Percentiles rank a stretch among this genome's conserved stretches.
phyloP scores from a whole-genome alignment of 1,140 invertebrate species.

The Camponotus pennsylvanicus region DNA sequence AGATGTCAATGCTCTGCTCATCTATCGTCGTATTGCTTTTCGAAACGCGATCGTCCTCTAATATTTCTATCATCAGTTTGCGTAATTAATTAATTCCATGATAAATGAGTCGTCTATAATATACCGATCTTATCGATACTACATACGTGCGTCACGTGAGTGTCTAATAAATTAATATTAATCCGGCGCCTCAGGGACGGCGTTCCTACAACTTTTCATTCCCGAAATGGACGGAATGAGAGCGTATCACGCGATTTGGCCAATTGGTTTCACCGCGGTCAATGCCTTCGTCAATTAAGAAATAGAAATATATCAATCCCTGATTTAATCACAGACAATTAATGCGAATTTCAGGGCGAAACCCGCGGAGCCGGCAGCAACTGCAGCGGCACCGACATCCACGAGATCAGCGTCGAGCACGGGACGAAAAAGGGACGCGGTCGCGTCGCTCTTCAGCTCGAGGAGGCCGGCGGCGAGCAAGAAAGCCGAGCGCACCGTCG shows the following conservation, averaged over 20 bases:
- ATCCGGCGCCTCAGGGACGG: not conserved
- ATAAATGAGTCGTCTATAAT: too few relatives aligned
- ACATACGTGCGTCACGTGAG: not conserved
- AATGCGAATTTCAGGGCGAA: conserved; percentile 73
- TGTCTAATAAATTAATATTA: not conserved
- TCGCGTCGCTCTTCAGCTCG: conserved; percentile 71
- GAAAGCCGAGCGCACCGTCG: conserved; percentile 59
- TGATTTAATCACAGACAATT: conserved; percentile 4
- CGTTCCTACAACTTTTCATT: not conserved
- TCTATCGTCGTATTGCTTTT: too few relatives aligned
- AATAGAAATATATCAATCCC: conserved; percentile 3
- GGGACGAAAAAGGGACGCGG: conserved; percentile 68
- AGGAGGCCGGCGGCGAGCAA: conserved; percentile 63
- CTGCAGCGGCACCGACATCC: conserved; percentile 5
- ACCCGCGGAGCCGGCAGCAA: conserved; percentile 21
- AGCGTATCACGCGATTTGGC: not conserved
- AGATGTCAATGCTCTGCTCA: too few relatives aligned
- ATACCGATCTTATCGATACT: too few relatives aligned
- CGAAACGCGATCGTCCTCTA: too few relatives aligned
- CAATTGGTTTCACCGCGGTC: conserved; percentile 15
- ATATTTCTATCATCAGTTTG: too few relatives aligned
- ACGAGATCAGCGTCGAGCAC: conserved; percentile 25
- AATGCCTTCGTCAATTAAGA: conserved; percentile 12
- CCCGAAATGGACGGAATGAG: not conserved
- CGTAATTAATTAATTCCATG: too few relatives aligned